A percentile compares a stretch with the other conserved stretches of the same genome.
Conservation (phyloP, 35 echinoderm and acorn worm species). For the Strongylocentrotus purpuratus region DNA sequence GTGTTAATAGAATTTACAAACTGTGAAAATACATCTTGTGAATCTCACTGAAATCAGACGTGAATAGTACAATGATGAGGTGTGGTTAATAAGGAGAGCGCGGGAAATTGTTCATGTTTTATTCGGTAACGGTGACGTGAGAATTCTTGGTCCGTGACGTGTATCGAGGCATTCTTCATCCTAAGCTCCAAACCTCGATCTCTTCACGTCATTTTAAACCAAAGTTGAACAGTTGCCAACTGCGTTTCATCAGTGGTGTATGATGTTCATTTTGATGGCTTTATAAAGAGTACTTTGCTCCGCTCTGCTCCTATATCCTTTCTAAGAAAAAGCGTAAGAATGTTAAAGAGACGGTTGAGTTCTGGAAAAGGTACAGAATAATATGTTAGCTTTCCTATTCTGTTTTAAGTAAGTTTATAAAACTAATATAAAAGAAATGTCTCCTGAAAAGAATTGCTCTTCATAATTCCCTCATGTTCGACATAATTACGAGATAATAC, state of each 20-base stretch:
- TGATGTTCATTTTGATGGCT: constrained; percentile 17
- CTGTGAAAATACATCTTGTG: neutral
- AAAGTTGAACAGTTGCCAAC: neutral
- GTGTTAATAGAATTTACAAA: too few relatives aligned
- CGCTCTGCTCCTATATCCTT: neutral
- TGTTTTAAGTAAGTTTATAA: too few relatives aligned
- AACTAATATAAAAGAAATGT: too few relatives aligned
- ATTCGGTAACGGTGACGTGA: neutral
- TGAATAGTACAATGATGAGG: neutral
- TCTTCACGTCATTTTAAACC: neutral
- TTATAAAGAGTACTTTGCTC: neutral
- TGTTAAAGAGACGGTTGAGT: neutral
- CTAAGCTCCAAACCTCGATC: neutral
- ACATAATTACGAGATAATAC: too few relatives aligned
- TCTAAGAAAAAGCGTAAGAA: neutral
- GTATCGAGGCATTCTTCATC: neutral
- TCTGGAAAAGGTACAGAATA: too few relatives aligned
- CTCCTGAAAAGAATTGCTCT: too few relatives aligned
- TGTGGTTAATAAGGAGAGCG: neutral
- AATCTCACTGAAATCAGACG: neutral
- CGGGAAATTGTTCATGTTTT: neutral
- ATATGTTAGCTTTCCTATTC: too few relatives aligned
- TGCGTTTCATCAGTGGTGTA: neutral
- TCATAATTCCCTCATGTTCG: too few relatives aligned
- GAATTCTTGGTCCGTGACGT: neutral